Evolutionary conservation across 2,113 vertebrate genomes (phyloP).

Genomic region (Speoplatyrhinus poulsoni): DNA sequence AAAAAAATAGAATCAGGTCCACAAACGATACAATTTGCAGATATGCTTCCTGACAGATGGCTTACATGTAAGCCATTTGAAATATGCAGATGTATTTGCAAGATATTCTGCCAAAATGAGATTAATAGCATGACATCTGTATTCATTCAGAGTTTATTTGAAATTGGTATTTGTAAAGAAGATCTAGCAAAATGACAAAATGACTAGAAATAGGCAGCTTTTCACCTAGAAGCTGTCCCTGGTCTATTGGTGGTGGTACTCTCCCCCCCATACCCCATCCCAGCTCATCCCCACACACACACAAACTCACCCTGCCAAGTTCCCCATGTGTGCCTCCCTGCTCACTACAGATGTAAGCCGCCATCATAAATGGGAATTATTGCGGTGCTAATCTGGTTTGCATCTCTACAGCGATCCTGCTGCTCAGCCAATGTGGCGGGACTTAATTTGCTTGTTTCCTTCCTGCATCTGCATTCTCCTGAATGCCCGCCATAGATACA

Average conservation of each 20-base stretch:
- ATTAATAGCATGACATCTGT: slow-evolving; percentile 29
- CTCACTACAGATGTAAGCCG: slow-evolving; percentile 24
- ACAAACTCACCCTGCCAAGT: slow-evolving; percentile 22
- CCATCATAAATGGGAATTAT: slow-evolving; percentile 44
- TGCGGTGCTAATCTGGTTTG: slow-evolving; percentile 64
- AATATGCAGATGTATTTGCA: slow-evolving; percentile 38
- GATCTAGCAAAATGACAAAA: slow-evolving; percentile 10
- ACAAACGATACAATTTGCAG: slow-evolving; percentile 18
- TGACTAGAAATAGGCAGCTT: slow-evolving; percentile 7
- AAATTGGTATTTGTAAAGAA: slow-evolving; percentile 27
- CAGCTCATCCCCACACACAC: neutral
- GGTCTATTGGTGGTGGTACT: slow-evolving; percentile 4
- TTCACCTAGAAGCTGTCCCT: neutral
- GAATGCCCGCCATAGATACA: slow-evolving; percentile 68
- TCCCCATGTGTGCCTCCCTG: slow-evolving; percentile 8
- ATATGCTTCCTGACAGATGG: slow-evolving; percentile 36
- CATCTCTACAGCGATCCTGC: slow-evolving; percentile 52
- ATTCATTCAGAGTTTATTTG: slow-evolving; percentile 12
- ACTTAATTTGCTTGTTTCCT: slow-evolving; percentile 65
- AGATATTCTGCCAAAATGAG: slow-evolving; percentile 21
- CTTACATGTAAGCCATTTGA: slow-evolving; percentile 13
- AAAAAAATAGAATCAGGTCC: slow-evolving; percentile 23
- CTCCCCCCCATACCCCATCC: slow-evolving; percentile 18
- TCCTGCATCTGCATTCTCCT: slow-evolving; percentile 47
- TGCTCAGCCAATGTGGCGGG: slow-evolving; percentile 40